These are phyloP conservation scores for Knipowitschia caucasica DNA, from an alignment of 2,797 vertebrate genomes.

Conservation along the genomic window DNA sequence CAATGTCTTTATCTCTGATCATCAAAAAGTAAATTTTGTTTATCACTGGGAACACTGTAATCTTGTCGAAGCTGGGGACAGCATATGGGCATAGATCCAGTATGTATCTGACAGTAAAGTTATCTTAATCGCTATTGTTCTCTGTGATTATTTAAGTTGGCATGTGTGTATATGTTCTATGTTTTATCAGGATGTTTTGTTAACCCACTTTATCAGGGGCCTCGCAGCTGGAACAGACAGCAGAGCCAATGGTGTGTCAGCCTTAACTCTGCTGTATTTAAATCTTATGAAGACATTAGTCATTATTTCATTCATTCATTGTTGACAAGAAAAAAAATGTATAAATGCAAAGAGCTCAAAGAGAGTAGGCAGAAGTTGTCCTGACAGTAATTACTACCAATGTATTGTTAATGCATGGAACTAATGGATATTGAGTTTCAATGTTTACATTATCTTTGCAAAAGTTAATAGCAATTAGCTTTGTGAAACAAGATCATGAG, in stretches of 20 bases:
- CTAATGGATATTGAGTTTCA: no score
- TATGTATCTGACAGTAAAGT: background rate
- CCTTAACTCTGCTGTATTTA: no score
- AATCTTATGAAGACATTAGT: no score
- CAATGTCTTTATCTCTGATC: slow-evolving; percentile 11
- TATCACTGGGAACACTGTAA: background rate
- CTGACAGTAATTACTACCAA: no score
- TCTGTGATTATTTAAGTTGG: background rate
- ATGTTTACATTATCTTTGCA: no score
- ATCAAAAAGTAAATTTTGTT: background rate
- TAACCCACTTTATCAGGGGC: background rate
- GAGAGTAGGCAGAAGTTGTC: no score
- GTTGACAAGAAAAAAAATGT: no score
- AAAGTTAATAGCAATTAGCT: no score
- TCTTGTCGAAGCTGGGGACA: background rate
- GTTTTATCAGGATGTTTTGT: background rate
- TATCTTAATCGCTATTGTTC: background rate
- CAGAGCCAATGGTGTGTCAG: background rate
- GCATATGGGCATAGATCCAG: background rate
- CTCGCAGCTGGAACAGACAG: background rate
- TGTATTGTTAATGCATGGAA: no score
- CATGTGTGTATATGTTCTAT: background rate
- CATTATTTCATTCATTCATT: background rate
- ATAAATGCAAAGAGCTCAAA: no score
- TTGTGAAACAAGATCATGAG: no score